Evolutionary conservation across 2,797 vertebrate species (phyloP), one percentile per base, ranked within the genome.

Genomic region (Myotis daubentonii): DNA sequence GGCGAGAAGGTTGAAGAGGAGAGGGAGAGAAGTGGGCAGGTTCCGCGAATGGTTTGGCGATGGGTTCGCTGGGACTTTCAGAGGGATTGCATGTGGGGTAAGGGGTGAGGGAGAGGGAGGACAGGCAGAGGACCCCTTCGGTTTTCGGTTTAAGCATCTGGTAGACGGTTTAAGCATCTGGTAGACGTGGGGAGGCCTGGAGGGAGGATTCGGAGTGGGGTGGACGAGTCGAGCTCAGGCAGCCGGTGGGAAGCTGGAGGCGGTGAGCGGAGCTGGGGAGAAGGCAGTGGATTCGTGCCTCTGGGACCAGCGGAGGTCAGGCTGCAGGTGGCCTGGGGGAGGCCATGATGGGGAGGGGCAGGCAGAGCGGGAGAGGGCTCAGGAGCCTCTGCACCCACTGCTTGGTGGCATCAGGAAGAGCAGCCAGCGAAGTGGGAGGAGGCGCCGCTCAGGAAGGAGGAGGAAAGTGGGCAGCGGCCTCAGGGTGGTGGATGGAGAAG

Each of bases 401-500:
- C 55, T 15, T 51, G 28, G 5, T 28, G 41, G 33, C 2, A 0
- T 33, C 9, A 3, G 38, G 30, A 53, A 5, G 22, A 13, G 28
- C 51, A 41, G 30, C 65, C 16, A 5, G 57, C 66, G 71, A 53
- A 41, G 49, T 12, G 1, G 44, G 55, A 19, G 44, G 55, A 38
- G 55, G 33, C 4, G 25, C 33, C 33, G 47, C 53, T 72, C 4
- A 22, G 23, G 49, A 65, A 44, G 78, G 44, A 71, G 36, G 60
- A 47, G 25, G 84, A 36, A 57, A 3, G 16, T 19, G 23, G 70
- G 38, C 20, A 20, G 74, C 47, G 87, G 84, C 22, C 33, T 95
- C 95, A 92, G 94, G 93, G 89, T 44, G 79, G 86, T 49, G 71
- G 36, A 66, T 70, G 92, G 94, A 96, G 95, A 94, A 95, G 87